These are phyloP conservation scores for Platerodrilus igneus DNA, from an alignment of 2,888 invertebrate genomes.

Conservation along the genomic window DNA sequence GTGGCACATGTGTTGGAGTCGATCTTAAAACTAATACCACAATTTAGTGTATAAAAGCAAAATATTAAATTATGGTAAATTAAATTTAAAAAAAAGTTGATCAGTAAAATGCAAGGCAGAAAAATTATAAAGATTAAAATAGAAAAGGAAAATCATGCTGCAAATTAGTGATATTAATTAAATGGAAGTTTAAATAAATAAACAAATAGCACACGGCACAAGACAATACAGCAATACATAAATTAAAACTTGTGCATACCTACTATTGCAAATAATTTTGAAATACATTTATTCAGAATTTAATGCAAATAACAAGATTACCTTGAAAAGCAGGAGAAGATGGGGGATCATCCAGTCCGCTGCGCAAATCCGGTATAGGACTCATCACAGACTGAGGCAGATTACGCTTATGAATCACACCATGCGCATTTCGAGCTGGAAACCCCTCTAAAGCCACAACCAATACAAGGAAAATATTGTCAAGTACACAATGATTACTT, in stretches of 20 bases:
- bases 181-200: slow-evolving; percentile 3
- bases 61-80: slow-evolving; percentile 15
- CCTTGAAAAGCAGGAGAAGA: slow-evolving; percentile 51
- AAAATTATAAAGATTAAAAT: too few species aligned
- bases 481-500: neutral
- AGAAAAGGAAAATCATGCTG: too few species aligned
- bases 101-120: slow-evolving; percentile 3
- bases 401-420: slow-evolving; percentile 79
- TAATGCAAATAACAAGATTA: slow-evolving; percentile 33
- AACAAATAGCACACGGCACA: too few species aligned
- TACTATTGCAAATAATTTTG: too few species aligned
- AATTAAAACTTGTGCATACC: too few species aligned
- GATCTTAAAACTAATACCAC: slow-evolving; percentile 53
- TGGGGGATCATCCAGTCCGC: slow-evolving; percentile 56
- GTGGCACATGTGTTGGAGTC: slow-evolving; percentile 49
- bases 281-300: too few species aligned
- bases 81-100: slow-evolving; percentile 22
- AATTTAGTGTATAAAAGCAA: neutral
- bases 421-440: slow-evolving; percentile 72
- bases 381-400: slow-evolving; percentile 77
- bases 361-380: slow-evolving; percentile 84
- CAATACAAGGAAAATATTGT: slow-evolving; percentile 23
- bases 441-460: slow-evolving; percentile 49
- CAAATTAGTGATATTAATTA: too few species aligned
- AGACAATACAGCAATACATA: too few species aligned